Conservation (phyloP, 1,140 invertebrate species). For the Zaprionus ghesquierei region DNA sequence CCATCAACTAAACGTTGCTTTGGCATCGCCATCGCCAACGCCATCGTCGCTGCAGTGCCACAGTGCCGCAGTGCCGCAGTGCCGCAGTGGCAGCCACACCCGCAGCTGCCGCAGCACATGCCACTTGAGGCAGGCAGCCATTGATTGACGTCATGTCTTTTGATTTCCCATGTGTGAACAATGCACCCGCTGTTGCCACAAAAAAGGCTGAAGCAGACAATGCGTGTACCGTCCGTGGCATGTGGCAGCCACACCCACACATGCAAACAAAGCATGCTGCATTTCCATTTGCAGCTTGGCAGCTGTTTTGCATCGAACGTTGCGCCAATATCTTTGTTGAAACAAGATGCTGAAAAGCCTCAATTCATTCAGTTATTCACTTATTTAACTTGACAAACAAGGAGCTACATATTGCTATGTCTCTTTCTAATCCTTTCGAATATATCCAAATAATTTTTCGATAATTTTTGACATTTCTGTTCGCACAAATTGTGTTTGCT, state of each 20-base stretch:
- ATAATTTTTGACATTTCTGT: slow-evolving; percentile 8
- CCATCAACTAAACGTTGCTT: slow-evolving; percentile 1
- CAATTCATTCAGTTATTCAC: neutral
- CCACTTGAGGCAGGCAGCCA: slow-evolving; percentile 34
- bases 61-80: neutral
- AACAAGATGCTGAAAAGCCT: neutral
- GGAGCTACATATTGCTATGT: too few species aligned
- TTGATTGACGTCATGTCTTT: slow-evolving; percentile 70
- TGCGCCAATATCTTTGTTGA: neutral
- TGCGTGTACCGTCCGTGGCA: slow-evolving; percentile 3
- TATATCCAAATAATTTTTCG: neutral
- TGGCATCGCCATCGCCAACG: neutral
- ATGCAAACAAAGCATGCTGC: neutral
- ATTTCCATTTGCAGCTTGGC: neutral
- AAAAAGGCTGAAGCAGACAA: slow-evolving; percentile 16
- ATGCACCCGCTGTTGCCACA: slow-evolving; percentile 32
- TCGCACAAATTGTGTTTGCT: slow-evolving; percentile 1
- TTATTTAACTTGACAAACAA: too few species aligned
- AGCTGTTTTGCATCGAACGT: neutral
- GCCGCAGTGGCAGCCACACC: neutral
- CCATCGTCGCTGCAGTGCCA: neutral
- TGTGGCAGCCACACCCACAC: neutral
- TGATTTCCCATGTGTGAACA: slow-evolving; percentile 67
- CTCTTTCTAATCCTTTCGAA: neutral
- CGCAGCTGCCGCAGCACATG: slow-evolving; percentile 36